Percentiles rank a stretch among this genome's conserved stretches.
These are phyloP conservation scores for Phymorhynchus buccinoides DNA, from an alignment of 1,140 invertebrate species.

Conservation along the genomic window DNA sequence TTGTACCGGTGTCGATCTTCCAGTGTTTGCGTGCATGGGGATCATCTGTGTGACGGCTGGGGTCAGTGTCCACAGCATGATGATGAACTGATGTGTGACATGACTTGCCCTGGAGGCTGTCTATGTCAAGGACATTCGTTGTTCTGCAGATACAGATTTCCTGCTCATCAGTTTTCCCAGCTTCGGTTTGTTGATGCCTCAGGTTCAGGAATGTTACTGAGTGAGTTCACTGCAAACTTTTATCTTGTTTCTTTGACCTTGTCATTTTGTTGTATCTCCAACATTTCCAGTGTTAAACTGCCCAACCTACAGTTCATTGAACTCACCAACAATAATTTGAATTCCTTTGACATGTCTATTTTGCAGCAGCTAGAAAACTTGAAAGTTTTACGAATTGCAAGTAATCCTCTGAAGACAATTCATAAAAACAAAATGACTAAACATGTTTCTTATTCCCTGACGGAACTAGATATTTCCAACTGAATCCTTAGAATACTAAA, in stretches of 20 bases:
- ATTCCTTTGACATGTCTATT: neutral
- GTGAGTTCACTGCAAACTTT: neutral
- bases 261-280: neutral
- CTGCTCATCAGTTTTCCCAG: too few species aligned
- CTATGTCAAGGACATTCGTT: conserved; percentile 7
- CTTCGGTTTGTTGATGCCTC: neutral
- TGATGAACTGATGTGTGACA: conserved; percentile 25
- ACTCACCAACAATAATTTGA: neutral
- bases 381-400: neutral
- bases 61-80: neutral
- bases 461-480: neutral
- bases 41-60: neutral
- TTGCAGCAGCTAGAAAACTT: neutral
- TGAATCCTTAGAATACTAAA: neutral
- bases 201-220: neutral
- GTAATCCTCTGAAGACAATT: neutral
- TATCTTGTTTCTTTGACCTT: neutral
- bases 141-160: neutral
- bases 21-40: neutral
- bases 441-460: neutral
- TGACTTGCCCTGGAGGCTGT: conserved; percentile 48
- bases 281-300: neutral
- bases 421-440: neutral
- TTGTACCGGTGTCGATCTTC: neutral
- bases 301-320: conserved; percentile 6